Evolutionary conservation across 1,140 invertebrate genomes (phyloP), one percentile per base, ranked within the genome.

Genomic region (Rhyacophila brunnea): DNA sequence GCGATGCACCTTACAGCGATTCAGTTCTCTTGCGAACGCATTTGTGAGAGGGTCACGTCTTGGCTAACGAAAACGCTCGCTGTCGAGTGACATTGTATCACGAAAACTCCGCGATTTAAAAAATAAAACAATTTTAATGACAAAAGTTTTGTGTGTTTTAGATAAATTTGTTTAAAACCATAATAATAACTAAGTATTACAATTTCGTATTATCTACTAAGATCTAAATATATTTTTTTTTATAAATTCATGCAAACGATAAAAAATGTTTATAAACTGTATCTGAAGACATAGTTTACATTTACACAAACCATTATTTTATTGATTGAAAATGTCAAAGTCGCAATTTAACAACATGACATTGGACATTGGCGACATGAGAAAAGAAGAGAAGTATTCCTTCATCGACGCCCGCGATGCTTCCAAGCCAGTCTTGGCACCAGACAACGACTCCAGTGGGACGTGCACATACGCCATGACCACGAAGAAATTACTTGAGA

Each of bases 321-420:
- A 28, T 28, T 23, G 4, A 53, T 28, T 53, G 11, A 58, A 14
- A 58, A 57, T 58, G 55, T 43, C 55, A 18, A 58, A 58, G 17
- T 34, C 20, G 10, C 28, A 44, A n/a, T 57, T 48, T 28, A 51
- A 35, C 23, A 28, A 28, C 28, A 20, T 58, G 14, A 57, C 40
- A 20, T 23, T 45, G 14, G 54, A 57, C 5, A 17, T 20, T 19
- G 48, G 48, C 13, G n/a, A 44, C 18, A 17, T 36, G 23, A 35
- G 35, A 2, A 58, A 58, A 44, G 55, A 58, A 36, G 55, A 58
- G 20, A 50, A 23, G 6, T 58, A 44, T 47, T 23, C 55, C 11
- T 58, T 58, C 20, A 50, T 58, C 5, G 55, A 50, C 14, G 23
- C 11, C 9, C 11, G 15, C 3, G 32, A 32, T 13, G 15, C 34